Evolutionary conservation across 2,113 vertebrate species (phyloP).

Genomic region (Sturnira hondurensis): DNA sequence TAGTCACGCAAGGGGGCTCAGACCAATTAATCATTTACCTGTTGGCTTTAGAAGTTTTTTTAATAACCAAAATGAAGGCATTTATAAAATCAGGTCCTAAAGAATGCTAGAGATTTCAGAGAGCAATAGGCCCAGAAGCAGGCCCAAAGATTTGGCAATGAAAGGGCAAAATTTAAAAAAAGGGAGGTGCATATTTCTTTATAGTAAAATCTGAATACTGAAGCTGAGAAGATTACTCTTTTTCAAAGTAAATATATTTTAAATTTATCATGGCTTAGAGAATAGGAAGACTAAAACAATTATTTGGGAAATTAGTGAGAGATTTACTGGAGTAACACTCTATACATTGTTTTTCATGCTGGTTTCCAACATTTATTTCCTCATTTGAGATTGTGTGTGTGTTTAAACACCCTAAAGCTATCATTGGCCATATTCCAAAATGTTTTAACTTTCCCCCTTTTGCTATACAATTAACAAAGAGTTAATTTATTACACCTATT

Average conservation of each 20-base stretch:
- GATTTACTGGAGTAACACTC: not conserved
- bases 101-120: not conserved
- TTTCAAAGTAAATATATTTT: not conserved
- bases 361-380: not conserved
- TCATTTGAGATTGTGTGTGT: not conserved
- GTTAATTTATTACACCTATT: not conserved
- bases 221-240: not conserved
- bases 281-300: not conserved
- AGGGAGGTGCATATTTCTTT: not conserved
- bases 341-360: not conserved
- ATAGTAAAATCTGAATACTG: not conserved
- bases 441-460: conserved; percentile 7
- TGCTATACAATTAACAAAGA: not conserved
- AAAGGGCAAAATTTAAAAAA: not conserved
- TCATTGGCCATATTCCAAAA: not conserved
- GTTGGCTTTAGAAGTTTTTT: not conserved
- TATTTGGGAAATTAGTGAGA: not conserved
- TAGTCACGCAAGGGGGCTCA: not conserved
- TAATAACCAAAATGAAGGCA: not conserved
- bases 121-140: not conserved
- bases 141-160: not conserved
- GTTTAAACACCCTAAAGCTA: not conserved
- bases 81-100: not conserved
- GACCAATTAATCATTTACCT: not conserved
- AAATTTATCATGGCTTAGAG: not conserved